Percentiles rank a stretch among this genome's conserved stretches.
phyloP scores from a whole-genome alignment of 1,140 invertebrate genomes.

The Solenopsis invicta region DNA sequence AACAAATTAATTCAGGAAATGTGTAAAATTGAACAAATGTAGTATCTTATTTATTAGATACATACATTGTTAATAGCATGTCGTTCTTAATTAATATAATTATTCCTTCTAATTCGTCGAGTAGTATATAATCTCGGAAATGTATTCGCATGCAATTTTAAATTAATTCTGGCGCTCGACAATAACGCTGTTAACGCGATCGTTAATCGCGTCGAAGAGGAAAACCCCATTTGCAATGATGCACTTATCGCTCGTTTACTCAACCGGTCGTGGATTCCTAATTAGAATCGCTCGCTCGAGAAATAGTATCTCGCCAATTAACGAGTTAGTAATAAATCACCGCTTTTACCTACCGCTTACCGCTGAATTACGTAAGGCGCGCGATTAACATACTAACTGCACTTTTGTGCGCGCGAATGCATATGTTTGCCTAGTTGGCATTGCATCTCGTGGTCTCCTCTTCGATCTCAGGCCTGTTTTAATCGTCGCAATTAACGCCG shows the following conservation, averaged over 20 bases:
- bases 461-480: background rate
- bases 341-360: slow-evolving; percentile 67
- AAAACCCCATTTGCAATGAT: slow-evolving; percentile 3
- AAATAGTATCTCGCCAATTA: slow-evolving; percentile 73
- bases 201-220: background rate
- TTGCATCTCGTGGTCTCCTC: slow-evolving; percentile 14
- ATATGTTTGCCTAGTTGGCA: slow-evolving; percentile 10
- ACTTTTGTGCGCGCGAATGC: slow-evolving; percentile 19
- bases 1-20: no score
- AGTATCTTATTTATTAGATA: no score
- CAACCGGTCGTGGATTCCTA: slow-evolving; percentile 36
- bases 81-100: background rate
- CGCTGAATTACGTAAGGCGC: slow-evolving; percentile 73
- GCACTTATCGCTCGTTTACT: slow-evolving; percentile 33
- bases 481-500: background rate
- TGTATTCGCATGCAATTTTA: background rate
- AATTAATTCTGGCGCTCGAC: background rate
- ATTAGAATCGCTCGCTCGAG: slow-evolving; percentile 68
- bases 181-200: slow-evolving; percentile 12
- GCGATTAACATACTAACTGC: slow-evolving; percentile 70
- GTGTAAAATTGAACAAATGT: no score
- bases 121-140: background rate
- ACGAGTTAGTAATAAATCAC: slow-evolving; percentile 77
- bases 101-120: background rate
- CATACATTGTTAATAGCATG: no score